Evolutionary conservation across 2,113 vertebrate species (phyloP).

Genomic region (Forbesichthys papilliferus): DNA sequence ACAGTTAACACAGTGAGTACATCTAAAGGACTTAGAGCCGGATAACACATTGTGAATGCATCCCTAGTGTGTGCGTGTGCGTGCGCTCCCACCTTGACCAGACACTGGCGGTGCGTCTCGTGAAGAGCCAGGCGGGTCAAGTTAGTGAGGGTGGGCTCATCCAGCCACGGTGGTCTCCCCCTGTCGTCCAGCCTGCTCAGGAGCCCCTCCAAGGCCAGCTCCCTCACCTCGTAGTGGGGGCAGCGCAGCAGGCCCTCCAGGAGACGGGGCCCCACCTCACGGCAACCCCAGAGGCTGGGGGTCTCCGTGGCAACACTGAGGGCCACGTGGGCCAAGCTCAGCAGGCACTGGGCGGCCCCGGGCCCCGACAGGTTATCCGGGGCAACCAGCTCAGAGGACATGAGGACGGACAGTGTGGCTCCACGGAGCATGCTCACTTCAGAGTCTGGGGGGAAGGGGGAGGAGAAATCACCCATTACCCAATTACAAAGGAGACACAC

Average conservation of each 20-base stretch:
- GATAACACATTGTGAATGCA: conserved; percentile 2
- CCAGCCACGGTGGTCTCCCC: conserved; percentile 44
- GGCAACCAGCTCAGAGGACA: conserved; percentile 78
- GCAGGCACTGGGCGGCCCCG: conserved; percentile 85
- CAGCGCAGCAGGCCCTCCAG: conserved; percentile 75
- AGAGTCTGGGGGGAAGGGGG: conserved; percentile 62
- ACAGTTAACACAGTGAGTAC: too few species aligned
- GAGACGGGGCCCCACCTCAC: conserved; percentile 14
- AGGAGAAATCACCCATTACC: background rate
- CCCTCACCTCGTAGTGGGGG: conserved; percentile 84
- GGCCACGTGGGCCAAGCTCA: conserved; percentile 83
- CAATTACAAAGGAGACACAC: background rate
- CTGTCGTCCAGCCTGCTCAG: conserved; percentile 65
- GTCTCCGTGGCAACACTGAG: conserved; percentile 54
- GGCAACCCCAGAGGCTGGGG: conserved; percentile 46
- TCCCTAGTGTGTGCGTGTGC: conserved; percentile 12
- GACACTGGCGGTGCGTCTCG: conserved; percentile 85
- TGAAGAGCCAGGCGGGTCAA: conserved; percentile 79
- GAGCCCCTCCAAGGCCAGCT: conserved; percentile 77
- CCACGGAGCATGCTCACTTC: conserved; percentile 75
- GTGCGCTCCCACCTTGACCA: conserved; percentile 82
- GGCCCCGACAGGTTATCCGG: conserved; percentile 65
- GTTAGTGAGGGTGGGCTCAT: conserved; percentile 66
- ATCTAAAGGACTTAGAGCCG: too few species aligned
- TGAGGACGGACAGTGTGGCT: conserved; percentile 71